Conservation (phyloP, 2,888 invertebrate species). For the Digitonthophagus gazella region DNA sequence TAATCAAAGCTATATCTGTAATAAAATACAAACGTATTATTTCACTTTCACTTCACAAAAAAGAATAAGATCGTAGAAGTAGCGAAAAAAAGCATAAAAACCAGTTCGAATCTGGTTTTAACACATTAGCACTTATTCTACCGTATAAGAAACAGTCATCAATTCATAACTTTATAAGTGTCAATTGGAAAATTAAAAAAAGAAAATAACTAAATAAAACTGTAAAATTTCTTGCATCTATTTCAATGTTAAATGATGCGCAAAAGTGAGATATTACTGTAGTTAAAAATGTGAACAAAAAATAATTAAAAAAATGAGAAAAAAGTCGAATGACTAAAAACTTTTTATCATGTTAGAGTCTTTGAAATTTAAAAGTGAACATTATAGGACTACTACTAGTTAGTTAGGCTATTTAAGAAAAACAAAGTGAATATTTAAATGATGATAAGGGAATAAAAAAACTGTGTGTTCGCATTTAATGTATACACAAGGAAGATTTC, state of each 20-base stretch:
- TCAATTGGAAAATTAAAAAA: conserved; percentile 41
- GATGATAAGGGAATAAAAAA: no score
- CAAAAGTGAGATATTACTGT: conserved; percentile 60
- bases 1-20: no score
- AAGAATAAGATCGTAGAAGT: conserved; percentile 27
- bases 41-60: neutral
- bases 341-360: conserved; percentile 45
- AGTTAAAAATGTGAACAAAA: conserved; percentile 46
- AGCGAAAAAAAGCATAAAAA: neutral
- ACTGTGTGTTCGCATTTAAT: conserved; percentile 32
- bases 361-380: conserved; percentile 40
- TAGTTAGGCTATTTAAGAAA: conserved; percentile 28
- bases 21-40: conserved; percentile 1
- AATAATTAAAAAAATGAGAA: no score
- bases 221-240: conserved; percentile 45
- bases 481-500: conserved; percentile 26
- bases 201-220: conserved; percentile 22
- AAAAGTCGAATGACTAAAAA: conserved; percentile 37
- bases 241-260: conserved; percentile 47
- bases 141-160: conserved; percentile 29
- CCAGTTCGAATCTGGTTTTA: conserved; percentile 5
- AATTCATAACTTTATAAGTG: conserved; percentile 38
- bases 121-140: conserved; percentile 24
- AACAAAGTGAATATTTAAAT: conserved; percentile 19
- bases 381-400: conserved; percentile 36